These are phyloP conservation scores for Cancer borealis DNA, from an alignment of 2,888 invertebrate species.

Conservation along the genomic window DNA sequence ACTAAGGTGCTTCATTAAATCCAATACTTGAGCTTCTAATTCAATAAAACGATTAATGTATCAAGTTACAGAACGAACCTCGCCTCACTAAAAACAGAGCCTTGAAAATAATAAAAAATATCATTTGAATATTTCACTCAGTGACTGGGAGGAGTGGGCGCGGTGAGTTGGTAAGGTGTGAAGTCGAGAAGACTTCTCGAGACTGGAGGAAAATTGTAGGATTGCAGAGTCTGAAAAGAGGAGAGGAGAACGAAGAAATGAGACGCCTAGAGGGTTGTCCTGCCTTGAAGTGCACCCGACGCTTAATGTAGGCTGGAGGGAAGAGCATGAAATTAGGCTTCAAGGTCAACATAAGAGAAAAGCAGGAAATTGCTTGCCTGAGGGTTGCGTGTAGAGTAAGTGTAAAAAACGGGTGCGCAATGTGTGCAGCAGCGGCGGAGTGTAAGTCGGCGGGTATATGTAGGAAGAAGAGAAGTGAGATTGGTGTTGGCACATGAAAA, in stretches of 20 bases:
- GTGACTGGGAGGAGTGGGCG: background rate
- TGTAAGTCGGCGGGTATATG: background rate
- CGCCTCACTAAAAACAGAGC: background rate
- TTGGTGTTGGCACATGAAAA: background rate
- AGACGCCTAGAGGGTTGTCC: conserved; percentile 14
- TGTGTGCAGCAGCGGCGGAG: background rate
- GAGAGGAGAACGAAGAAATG: background rate
- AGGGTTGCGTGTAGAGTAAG: background rate
- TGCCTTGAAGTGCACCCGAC: background rate
- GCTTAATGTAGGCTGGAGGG: background rate
- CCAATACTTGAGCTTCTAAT: background rate
- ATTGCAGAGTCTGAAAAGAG: background rate
- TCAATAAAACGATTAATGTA: background rate
- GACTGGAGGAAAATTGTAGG: background rate
- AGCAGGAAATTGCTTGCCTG: conserved; percentile 24
- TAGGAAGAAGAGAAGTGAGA: background rate
- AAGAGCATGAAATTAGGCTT: conserved; percentile 10
- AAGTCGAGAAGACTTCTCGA: background rate
- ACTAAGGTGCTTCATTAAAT: background rate
- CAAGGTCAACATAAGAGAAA: conserved; percentile 29
- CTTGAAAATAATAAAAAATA: background rate
- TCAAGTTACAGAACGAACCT: background rate
- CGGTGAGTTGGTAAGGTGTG: background rate
- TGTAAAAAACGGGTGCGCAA: conserved; percentile 6
- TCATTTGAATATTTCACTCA: background rate